Evolutionary conservation across 2,888 invertebrate species (phyloP).

Genomic region (Callimorpha dominula): DNA sequence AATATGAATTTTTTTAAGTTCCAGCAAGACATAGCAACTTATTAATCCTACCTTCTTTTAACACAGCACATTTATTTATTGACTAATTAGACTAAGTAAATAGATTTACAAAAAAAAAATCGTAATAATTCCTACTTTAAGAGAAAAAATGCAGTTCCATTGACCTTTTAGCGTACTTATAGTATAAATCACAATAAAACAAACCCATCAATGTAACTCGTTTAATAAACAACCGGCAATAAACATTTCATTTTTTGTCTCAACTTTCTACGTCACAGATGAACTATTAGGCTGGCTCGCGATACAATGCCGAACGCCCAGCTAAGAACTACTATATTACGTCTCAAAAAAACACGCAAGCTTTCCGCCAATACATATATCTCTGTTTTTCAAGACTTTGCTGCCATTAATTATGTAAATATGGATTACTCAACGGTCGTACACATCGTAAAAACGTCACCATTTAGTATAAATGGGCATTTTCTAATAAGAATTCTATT

Average conservation of each 20-base stretch:
- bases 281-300: slow-evolving; percentile 42
- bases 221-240: slow-evolving; percentile 28
- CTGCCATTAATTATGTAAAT: slow-evolving; percentile 41
- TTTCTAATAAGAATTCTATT: slow-evolving; percentile 55
- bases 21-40: neutral
- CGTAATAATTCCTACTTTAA: neutral
- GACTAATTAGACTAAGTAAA: neutral
- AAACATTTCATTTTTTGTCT: slow-evolving; percentile 45
- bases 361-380: slow-evolving; percentile 46
- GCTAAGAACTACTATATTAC: slow-evolving; percentile 32
- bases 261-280: slow-evolving; percentile 44
- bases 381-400: slow-evolving; percentile 39
- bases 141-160: neutral
- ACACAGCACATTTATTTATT: neutral
- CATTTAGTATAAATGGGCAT: slow-evolving; percentile 38
- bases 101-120: neutral
- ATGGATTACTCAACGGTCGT: slow-evolving; percentile 43
- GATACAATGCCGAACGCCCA: slow-evolving; percentile 38
- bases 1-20: no score
- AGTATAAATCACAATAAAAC: slow-evolving; percentile 18
- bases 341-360: slow-evolving; percentile 21
- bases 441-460: slow-evolving; percentile 50
- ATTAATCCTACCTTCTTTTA: neutral
- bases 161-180: slow-evolving; percentile 14
- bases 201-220: slow-evolving; percentile 15